Evolutionary conservation across 2,797 vertebrate genomes (phyloP).

Genomic region (Enteromius viviparus): DNA sequence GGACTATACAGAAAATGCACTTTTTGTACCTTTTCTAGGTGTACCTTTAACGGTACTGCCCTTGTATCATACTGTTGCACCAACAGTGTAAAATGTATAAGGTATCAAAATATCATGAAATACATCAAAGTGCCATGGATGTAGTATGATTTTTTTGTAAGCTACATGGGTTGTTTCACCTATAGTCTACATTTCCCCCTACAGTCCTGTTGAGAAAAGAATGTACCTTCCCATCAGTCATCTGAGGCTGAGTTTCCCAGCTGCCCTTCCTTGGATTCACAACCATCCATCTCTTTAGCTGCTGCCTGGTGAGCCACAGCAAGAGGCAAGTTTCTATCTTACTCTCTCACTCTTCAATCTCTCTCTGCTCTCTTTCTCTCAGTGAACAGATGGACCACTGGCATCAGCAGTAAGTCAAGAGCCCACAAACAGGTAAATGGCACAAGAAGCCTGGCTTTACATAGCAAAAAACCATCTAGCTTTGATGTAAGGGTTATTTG

Average conservation of each 20-base stretch:
- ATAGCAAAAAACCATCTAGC: neutral
- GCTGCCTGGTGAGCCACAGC: conserved; percentile 67
- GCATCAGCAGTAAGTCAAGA: conserved; percentile 38
- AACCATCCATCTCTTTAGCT: conserved; percentile 75
- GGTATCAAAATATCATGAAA: neutral
- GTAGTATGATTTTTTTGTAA: neutral
- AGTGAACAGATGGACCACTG: conserved; percentile 41
- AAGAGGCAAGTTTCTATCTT: conserved; percentile 17
- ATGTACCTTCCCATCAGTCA: conserved; percentile 79
- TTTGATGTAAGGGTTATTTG: neutral
- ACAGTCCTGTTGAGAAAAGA: conserved; percentile 72
- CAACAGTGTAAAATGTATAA: neutral
- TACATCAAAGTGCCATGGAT: neutral
- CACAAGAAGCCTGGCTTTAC: conserved; percentile 24
- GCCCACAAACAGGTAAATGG: conserved; percentile 42
- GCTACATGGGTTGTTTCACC: conserved; percentile 13
- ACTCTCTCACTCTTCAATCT: conserved; percentile 17
- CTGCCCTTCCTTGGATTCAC: conserved; percentile 64
- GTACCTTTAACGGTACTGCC: neutral
- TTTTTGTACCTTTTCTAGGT: neutral
- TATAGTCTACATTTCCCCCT: conserved; percentile 33
- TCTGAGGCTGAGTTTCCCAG: conserved; percentile 71
- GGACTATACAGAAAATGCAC: neutral
- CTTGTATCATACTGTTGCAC: neutral
- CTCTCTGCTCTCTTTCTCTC: conserved; percentile 13